These are phyloP conservation scores for Agriopis leucophaearia DNA, from an alignment of 2,888 invertebrate genomes.

Conservation along the genomic window DNA sequence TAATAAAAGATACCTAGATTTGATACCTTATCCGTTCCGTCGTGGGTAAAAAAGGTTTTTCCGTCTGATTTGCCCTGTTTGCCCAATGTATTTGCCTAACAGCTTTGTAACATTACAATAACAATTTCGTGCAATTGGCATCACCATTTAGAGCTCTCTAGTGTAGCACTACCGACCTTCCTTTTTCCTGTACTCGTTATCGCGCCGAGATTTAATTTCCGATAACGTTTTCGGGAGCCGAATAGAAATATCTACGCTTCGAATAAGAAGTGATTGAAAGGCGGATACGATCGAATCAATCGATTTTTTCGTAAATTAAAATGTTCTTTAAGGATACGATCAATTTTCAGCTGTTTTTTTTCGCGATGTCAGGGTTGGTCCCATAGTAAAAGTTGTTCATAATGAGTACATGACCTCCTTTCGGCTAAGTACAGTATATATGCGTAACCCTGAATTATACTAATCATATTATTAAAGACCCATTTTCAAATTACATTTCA, in stretches of 20 bases:
- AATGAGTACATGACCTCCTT: too few relatives aligned
- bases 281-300: constrained; percentile 3
- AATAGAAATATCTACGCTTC: constrained; percentile 19
- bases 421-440: too few relatives aligned
- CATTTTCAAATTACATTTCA: too few relatives aligned
- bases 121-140: constrained; percentile 22
- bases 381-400: too few relatives aligned
- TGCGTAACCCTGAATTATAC: too few relatives aligned
- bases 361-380: too few relatives aligned
- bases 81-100: neutral
- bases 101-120: constrained; percentile 12
- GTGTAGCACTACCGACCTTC: constrained; percentile 23
- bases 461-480: too few relatives aligned
- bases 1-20: too few relatives aligned
- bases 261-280: constrained; percentile 19
- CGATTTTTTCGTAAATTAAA: constrained; percentile 3
- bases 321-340: neutral
- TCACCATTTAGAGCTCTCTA: constrained; percentile 24
- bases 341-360: neutral
- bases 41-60: too few relatives aligned
- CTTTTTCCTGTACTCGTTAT: constrained; percentile 25
- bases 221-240: constrained; percentile 38
- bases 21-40: neutral
- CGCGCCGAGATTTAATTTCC: constrained; percentile 42
- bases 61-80: too few relatives aligned